phyloP scores from a whole-genome alignment of 2,797 vertebrate species.

The Setipinna tenuifilis region DNA sequence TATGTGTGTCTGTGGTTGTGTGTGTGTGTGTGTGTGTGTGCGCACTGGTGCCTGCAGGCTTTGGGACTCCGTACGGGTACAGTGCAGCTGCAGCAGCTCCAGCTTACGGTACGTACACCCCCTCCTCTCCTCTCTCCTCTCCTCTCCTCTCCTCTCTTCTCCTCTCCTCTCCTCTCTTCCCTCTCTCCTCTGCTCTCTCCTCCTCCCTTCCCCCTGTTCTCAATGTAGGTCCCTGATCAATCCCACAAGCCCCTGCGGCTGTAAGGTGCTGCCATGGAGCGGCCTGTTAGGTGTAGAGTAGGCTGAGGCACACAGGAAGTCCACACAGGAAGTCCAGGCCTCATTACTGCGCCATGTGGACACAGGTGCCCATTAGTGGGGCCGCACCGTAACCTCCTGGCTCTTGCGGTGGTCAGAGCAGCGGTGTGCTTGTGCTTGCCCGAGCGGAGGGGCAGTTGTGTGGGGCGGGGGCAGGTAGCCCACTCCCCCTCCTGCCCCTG shows the following conservation, averaged over 20 bases:
- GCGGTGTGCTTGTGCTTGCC: constrained; percentile 83
- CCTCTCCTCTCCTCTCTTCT: constrained; percentile 23
- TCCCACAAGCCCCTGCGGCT: constrained; percentile 32
- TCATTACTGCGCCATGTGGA: not conserved
- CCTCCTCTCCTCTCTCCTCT: constrained; percentile 20
- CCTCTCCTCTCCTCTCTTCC: constrained; percentile 24
- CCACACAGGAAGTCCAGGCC: not conserved
- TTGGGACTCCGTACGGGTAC: constrained; percentile 94
- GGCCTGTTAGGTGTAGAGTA: constrained; percentile 16
- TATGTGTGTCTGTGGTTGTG: not conserved
- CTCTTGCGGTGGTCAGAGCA: constrained; percentile 84
- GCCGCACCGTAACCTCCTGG: constrained; percentile 81
- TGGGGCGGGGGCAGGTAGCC: not conserved
- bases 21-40: constrained; percentile 9
- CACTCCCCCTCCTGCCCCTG: constrained; percentile 35
- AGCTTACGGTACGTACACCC: constrained; percentile 90
- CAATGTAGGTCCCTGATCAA: constrained; percentile 47
- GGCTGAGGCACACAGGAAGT: constrained; percentile 23
- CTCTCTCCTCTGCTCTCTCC: not conserved
- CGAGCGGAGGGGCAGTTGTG: constrained; percentile 58
- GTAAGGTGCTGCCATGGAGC: constrained; percentile 10
- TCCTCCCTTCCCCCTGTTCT: constrained; percentile 23
- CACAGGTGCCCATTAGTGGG: constrained; percentile 47
- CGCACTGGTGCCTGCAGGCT: constrained; percentile 74
- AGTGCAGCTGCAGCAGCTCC: constrained; percentile 89